phyloP scores from a whole-genome alignment of 2,888 invertebrate species.

The Pandemis heparana region DNA sequence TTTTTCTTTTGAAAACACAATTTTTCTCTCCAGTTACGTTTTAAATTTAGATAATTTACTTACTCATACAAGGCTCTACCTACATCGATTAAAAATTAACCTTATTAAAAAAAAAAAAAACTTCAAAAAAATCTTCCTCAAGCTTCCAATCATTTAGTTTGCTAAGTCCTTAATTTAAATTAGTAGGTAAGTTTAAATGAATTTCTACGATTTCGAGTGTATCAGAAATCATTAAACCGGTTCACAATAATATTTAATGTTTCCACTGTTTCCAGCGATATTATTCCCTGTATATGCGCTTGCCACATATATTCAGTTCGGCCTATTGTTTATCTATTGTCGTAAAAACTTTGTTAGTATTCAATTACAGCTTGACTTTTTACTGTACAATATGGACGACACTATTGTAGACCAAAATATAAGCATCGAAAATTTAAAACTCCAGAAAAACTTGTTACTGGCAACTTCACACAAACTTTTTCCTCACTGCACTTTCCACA shows the following conservation, averaged over 20 bases:
- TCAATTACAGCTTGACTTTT: not conserved
- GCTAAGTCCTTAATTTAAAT: no score
- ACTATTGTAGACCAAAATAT: conserved; percentile 24
- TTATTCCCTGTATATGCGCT: not conserved
- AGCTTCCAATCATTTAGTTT: no score
- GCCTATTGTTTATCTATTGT: conserved; percentile 3
- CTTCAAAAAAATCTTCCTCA: no score
- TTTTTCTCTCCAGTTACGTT: not conserved
- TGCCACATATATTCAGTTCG: not conserved
- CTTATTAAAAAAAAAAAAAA: no score
- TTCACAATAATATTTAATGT: not conserved
- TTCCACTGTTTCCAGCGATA: no score
- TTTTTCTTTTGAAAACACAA: not conserved
- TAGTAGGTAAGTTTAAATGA: no score
- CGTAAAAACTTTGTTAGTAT: not conserved
- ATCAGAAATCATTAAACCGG: not conserved
- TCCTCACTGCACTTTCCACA: conserved; percentile 19
- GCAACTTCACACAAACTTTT: conserved; percentile 10
- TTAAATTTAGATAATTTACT: not conserved
- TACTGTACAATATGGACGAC: not conserved
- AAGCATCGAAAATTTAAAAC: conserved; percentile 1
- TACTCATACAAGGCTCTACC: not conserved
- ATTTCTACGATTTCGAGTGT: no score
- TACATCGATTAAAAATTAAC: no score
- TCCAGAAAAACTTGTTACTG: not conserved